Evolutionary conservation across 2,888 invertebrate genomes (phyloP).

Genomic region (Corbicula japonica): DNA sequence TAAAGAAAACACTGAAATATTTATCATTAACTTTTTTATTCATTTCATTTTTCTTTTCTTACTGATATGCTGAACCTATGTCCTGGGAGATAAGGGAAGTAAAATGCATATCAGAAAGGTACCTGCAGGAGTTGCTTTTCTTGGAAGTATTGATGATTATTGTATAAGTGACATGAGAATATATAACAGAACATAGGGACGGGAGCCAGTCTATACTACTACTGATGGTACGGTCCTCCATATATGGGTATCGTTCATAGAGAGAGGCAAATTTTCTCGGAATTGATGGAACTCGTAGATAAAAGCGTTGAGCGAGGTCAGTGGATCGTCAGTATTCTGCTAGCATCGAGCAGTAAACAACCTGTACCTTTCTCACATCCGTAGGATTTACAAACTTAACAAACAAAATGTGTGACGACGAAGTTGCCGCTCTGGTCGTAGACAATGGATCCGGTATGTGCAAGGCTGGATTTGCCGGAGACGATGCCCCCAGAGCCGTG

Average conservation of each 20-base stretch:
- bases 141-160: too few species aligned
- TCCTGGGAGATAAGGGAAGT: too few species aligned
- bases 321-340: constrained; percentile 48
- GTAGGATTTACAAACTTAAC: constrained; percentile 28
- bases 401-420: constrained; percentile 72
- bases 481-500: constrained; percentile 73
- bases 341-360: constrained; percentile 35
- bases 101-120: too few species aligned
- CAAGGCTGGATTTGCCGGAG: constrained; percentile 75
- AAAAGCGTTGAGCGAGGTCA: constrained; percentile 28
- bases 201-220: too few species aligned
- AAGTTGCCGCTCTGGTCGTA: constrained; percentile 86
- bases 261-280: constrained; percentile 47
- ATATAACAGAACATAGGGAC: too few species aligned
- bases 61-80: too few species aligned
- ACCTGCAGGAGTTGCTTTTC: too few species aligned
- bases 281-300: constrained; percentile 32
- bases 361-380: constrained; percentile 27
- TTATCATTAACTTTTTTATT: too few species aligned
- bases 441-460: too few species aligned
- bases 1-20: too few species aligned
- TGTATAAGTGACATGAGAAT: too few species aligned
- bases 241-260: constrained; percentile 45
- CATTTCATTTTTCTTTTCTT: too few species aligned
- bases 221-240: constrained; percentile 39